phyloP scores from a whole-genome alignment of 2,888 invertebrate genomes.

The Ectemnius cavifrons region DNA sequence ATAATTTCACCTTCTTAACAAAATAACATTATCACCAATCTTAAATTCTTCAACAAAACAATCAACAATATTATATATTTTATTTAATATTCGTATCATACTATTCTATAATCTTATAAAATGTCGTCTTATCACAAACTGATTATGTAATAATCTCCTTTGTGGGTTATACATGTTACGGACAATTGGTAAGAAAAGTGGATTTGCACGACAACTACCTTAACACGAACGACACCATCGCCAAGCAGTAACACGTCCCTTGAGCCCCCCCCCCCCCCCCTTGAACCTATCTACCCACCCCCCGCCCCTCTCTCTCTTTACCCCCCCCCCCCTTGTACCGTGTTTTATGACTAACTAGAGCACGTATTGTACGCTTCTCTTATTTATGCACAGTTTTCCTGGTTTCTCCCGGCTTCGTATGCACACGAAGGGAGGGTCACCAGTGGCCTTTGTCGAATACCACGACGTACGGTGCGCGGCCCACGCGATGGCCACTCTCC shows the following conservation, averaged over 20 bases:
- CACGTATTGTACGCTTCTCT: constrained; percentile 75
- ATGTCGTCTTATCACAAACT: too few relatives aligned
- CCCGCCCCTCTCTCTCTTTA: not conserved
- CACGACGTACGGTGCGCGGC: constrained; percentile 94
- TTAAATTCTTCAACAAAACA: too few relatives aligned
- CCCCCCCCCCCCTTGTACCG: constrained; percentile 46
- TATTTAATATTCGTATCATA: too few relatives aligned
- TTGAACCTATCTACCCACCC: not conserved
- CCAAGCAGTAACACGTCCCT: constrained; percentile 33
- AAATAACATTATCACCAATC: too few relatives aligned
- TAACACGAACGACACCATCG: constrained; percentile 27
- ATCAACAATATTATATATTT: too few relatives aligned
- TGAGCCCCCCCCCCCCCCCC: constrained; percentile 29
- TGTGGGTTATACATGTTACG: too few relatives aligned
- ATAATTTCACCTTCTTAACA: too few relatives aligned
- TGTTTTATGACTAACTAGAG: constrained; percentile 65
- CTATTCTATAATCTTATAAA: too few relatives aligned
- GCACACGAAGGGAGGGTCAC: constrained; percentile 92
- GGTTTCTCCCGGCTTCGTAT: constrained; percentile 99
- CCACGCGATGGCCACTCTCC: constrained; percentile 94
- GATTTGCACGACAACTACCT: too few relatives aligned
- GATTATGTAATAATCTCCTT: too few relatives aligned
- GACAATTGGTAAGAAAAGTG: too few relatives aligned
- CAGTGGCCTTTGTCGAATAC: constrained; percentile 99
- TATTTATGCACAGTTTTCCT: constrained; percentile 92